These are phyloP conservation scores for Spicauda simplicius DNA, from an alignment of 2,888 invertebrate species.

Conservation along the genomic window DNA sequence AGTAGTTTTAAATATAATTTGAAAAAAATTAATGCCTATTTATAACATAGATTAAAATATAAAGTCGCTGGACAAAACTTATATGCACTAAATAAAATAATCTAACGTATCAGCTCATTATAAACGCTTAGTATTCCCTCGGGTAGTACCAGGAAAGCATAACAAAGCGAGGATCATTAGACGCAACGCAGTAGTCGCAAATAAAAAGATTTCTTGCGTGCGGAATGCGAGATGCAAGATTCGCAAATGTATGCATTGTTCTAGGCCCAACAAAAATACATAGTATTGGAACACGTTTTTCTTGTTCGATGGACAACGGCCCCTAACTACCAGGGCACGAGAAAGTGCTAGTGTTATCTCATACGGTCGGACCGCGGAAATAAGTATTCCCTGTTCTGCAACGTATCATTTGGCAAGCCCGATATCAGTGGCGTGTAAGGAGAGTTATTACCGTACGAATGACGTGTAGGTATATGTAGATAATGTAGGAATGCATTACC, in stretches of 20 bases:
- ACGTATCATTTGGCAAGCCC: constrained; percentile 29
- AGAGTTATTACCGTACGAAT: constrained; percentile 21
- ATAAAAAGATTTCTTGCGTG: constrained; percentile 36
- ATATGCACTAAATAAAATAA: background rate
- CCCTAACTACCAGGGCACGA: constrained; percentile 33
- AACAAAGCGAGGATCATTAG: constrained; percentile 32
- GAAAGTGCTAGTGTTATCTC: constrained; percentile 31
- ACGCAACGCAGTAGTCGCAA: constrained; percentile 25
- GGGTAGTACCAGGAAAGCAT: constrained; percentile 24
- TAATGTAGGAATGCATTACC: background rate
- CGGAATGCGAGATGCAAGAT: constrained; percentile 35
- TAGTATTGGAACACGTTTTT: constrained; percentile 34
- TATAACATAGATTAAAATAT: too few species aligned
- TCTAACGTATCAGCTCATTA: constrained; percentile 7
- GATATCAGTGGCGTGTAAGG: constrained; percentile 13
- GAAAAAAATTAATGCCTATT: too few species aligned
- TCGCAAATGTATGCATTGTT: constrained; percentile 37
- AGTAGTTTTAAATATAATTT: too few species aligned
- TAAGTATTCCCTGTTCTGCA: constrained; percentile 32
- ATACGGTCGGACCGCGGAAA: constrained; percentile 30
- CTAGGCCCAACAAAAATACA: constrained; percentile 33
- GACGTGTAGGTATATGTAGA: background rate
- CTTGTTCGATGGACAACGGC: constrained; percentile 36
- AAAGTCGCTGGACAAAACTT: too few species aligned
- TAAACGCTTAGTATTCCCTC: constrained; percentile 5